A percentile compares a stretch with the other conserved stretches of the same genome.
Conservation (phyloP, 2,797 vertebrate genomes). For the Chelmon rostratus region DNA sequence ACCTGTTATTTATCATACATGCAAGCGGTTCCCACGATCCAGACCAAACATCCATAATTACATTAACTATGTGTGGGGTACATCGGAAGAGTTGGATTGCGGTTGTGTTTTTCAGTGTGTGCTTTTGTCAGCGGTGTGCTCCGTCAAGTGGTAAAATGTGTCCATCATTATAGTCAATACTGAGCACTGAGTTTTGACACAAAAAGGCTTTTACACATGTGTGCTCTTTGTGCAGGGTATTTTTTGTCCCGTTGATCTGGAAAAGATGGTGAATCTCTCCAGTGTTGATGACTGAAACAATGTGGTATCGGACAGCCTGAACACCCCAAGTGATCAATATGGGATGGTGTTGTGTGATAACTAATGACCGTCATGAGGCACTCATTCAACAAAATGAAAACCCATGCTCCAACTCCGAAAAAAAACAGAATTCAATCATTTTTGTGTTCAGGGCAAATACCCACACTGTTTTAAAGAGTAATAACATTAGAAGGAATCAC, state of each 20-base stretch:
- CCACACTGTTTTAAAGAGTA: slow-evolving; percentile 44
- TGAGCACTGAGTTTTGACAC: slow-evolving; percentile 47
- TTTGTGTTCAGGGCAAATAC: slow-evolving; percentile 42
- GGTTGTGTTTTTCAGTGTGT: neutral
- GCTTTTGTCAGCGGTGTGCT: slow-evolving; percentile 8
- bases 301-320: slow-evolving; percentile 57
- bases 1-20: slow-evolving; percentile 62
- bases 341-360: slow-evolving; percentile 64
- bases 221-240: slow-evolving; percentile 21
- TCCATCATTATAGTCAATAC: slow-evolving; percentile 28
- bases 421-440: slow-evolving; percentile 72
- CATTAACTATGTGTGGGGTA: slow-evolving; percentile 49
- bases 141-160: slow-evolving; percentile 35
- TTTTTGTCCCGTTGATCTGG: slow-evolving; percentile 16
- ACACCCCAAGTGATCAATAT: slow-evolving; percentile 76
- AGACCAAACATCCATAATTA: slow-evolving; percentile 41
- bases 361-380: slow-evolving; percentile 68
- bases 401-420: slow-evolving; percentile 57
- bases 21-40: slow-evolving; percentile 64
- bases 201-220: slow-evolving; percentile 39
- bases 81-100: slow-evolving; percentile 39
- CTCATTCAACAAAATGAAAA: slow-evolving; percentile 76
- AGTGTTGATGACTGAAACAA: slow-evolving; percentile 60
- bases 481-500: slow-evolving; percentile 48
- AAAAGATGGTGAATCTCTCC: slow-evolving; percentile 50